phyloP scores from a whole-genome alignment of 2,797 vertebrate species.

The Harpagifer antarcticus region DNA sequence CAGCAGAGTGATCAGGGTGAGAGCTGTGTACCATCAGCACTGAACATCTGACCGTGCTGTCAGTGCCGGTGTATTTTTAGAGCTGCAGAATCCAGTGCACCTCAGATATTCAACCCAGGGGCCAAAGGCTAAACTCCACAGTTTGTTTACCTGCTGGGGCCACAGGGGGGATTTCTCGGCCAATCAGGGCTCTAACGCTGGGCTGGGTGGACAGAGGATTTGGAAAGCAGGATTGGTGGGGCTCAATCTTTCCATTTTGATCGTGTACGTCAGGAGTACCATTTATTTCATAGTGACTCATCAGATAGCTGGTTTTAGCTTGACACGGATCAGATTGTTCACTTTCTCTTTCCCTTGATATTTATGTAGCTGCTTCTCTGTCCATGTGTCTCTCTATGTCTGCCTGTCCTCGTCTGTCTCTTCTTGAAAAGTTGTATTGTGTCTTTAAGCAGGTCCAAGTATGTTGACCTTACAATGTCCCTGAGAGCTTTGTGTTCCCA shows the following conservation, averaged over 20 bases:
- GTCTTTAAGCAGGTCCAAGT: not conserved
- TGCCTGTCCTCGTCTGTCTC: not conserved
- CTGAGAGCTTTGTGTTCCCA: constrained; percentile 6
- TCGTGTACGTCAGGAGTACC: constrained; percentile 39
- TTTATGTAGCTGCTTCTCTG: not conserved
- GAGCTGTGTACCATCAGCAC: constrained; percentile 68
- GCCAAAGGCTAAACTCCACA: constrained; percentile 67
- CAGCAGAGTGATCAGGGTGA: constrained; percentile 30
- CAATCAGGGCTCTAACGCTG: constrained; percentile 22
- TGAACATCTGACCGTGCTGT: constrained; percentile 67
- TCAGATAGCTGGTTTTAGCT: constrained; percentile 24
- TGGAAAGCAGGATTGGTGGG: constrained; percentile 25
- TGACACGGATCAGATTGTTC: constrained; percentile 4
- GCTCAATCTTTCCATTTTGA: constrained; percentile 70
- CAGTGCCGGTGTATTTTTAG: constrained; percentile 84
- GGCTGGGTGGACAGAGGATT: constrained; percentile 29
- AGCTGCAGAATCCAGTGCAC: constrained; percentile 71
- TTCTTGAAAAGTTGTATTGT: not conserved
- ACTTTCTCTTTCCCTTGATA: not conserved
- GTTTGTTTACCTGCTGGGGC: constrained; percentile 80
- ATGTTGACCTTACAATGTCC: constrained; percentile 20
- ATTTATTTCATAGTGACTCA: constrained; percentile 43
- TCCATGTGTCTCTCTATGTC: not conserved
- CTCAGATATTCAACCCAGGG: constrained; percentile 54
- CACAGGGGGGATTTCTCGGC: constrained; percentile 30